Percentiles rank a stretch among this genome's conserved stretches.
phyloP scores from a whole-genome alignment of 1,140 invertebrate genomes.

The Solenopsis fugax region DNA sequence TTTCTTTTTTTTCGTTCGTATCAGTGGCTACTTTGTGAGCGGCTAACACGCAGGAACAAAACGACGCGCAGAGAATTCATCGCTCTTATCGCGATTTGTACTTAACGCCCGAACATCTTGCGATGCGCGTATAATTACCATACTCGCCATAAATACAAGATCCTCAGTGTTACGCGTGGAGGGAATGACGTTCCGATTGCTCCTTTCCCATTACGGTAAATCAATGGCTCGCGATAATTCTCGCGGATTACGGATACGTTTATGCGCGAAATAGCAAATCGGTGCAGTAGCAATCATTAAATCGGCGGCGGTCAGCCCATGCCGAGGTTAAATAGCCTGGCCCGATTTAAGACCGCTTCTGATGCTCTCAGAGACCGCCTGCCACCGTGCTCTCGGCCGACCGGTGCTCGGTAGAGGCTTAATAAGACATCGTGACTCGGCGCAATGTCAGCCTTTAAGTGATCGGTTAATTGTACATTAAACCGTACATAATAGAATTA shows the following conservation, averaged over 20 bases:
- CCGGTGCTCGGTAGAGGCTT: constrained; percentile 77
- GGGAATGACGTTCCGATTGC: constrained; percentile 13
- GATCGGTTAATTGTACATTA: constrained; percentile 87
- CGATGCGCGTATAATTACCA: constrained; percentile 51
- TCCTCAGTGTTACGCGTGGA: background rate
- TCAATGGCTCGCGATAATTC: constrained; percentile 41
- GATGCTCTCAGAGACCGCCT: constrained; percentile 43
- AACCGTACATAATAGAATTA: constrained; percentile 87
- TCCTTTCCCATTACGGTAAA: constrained; percentile 39
- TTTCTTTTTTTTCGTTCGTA: constrained; percentile 18
- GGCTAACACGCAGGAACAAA: constrained; percentile 30
- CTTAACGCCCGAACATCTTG: constrained; percentile 54
- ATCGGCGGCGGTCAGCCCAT: constrained; percentile 6
- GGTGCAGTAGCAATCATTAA: constrained; percentile 47
- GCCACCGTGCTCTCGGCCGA: constrained; percentile 68
- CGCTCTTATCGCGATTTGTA: constrained; percentile 57
- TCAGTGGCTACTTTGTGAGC: constrained; percentile 55
- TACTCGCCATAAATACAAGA: constrained; percentile 48
- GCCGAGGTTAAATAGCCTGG: constrained; percentile 33
- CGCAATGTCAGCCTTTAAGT: constrained; percentile 85
- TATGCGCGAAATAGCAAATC: constrained; percentile 63
- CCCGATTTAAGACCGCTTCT: constrained; percentile 57
- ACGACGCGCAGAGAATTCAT: constrained; percentile 46
- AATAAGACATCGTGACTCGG: constrained; percentile 87
- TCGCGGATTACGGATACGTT: constrained; percentile 44